A percentile compares a stretch with the other conserved stretches of the same genome.
Conservation (phyloP, 1,140 invertebrate genomes). For the Zaprionus lachaisei region DNA sequence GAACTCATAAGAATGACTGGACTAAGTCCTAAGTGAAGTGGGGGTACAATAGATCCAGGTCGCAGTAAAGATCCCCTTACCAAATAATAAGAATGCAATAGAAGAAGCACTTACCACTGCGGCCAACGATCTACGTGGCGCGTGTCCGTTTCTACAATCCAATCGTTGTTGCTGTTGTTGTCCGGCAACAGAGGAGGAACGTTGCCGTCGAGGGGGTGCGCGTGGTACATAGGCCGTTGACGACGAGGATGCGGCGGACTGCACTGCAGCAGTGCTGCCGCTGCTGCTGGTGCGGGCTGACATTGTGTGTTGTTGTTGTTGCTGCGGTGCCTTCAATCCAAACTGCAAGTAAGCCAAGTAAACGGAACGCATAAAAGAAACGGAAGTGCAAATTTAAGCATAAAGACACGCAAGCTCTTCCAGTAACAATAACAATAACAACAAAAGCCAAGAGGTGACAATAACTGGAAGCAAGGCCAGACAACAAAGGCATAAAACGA, state of each 20-base stretch:
- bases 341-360: slow-evolving; percentile 16
- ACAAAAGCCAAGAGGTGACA: slow-evolving; percentile 33
- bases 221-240: slow-evolving; percentile 65
- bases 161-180: slow-evolving; percentile 71
- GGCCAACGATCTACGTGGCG: slow-evolving; percentile 76
- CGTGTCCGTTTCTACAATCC: slow-evolving; percentile 71
- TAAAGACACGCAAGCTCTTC: slow-evolving; percentile 50
- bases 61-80: too few species aligned
- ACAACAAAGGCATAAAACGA: slow-evolving; percentile 66
- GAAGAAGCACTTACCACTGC: slow-evolving; percentile 62
- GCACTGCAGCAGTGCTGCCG: slow-evolving; percentile 24
- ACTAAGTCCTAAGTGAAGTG: too few species aligned
- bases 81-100: too few species aligned
- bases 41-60: too few species aligned
- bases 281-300: slow-evolving; percentile 64
- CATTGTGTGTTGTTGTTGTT: slow-evolving; percentile 39
- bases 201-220: slow-evolving; percentile 67
- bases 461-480: slow-evolving; percentile 48
- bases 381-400: slow-evolving; percentile 72
- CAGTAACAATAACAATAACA: slow-evolving; percentile 24
- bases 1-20: too few species aligned
- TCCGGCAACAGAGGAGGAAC: slow-evolving; percentile 77
- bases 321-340: not conserved
- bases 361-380: slow-evolving; percentile 34
- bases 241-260: slow-evolving; percentile 38